Percentiles rank a stretch among this genome's conserved stretches.
phyloP scores from a whole-genome alignment of 92 coral and sea anemone species.

The Phymanthus crucifer region DNA sequence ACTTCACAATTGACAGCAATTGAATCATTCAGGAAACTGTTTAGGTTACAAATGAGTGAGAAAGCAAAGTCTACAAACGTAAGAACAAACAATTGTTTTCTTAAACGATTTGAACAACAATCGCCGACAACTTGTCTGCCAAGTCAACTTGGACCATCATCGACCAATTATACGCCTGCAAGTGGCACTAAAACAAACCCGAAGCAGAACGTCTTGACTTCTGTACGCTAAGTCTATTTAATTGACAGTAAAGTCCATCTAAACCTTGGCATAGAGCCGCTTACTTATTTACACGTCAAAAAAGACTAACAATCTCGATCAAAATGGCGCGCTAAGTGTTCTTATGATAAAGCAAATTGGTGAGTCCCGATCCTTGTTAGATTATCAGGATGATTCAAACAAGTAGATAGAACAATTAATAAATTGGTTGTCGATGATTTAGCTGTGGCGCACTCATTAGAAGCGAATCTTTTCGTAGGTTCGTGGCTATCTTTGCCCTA shows the following conservation, averaged over 20 bases:
- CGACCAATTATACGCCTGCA: conserved; percentile 1
- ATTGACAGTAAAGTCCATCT: background rate
- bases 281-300: background rate
- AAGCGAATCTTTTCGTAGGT: conserved; percentile 2
- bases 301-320: background rate
- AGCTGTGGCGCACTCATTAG: conserved; percentile 16
- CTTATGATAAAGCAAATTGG: background rate
- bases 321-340: background rate
- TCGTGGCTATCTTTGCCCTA: conserved; percentile 18
- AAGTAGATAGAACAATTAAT: background rate
- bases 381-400: conserved; percentile 12
- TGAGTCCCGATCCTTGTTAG: conserved; percentile 8
- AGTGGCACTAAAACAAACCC: conserved; percentile 3
- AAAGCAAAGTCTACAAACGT: conserved; percentile 25
- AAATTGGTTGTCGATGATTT: background rate
- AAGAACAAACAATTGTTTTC: conserved; percentile 29
- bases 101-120: conserved; percentile 31
- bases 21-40: conserved; percentile 35
- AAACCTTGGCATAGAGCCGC: conserved; percentile 15
- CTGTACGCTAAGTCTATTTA: background rate
- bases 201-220: background rate
- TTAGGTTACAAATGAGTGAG: conserved; percentile 11
- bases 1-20: conserved; percentile 25
- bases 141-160: background rate
- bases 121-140: conserved; percentile 5